Evolutionary conservation across 2,888 invertebrate genomes (phyloP), one percentile per base, ranked within the genome.

Genomic region (Escarpia spicata): DNA sequence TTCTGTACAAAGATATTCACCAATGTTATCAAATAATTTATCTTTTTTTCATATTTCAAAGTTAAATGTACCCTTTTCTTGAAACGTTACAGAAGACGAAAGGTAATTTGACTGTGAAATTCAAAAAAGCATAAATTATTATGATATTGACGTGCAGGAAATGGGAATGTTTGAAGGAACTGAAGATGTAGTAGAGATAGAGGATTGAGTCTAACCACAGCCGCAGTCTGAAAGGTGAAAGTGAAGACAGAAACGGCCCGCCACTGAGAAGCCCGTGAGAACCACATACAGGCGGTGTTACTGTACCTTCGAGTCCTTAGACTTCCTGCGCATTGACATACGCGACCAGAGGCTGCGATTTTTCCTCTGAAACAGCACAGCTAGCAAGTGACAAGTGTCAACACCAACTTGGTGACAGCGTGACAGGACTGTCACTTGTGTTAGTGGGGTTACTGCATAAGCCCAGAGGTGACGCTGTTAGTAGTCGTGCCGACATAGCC

Each of bases 311-410:
- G 75, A 26, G 45, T 93, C 92, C 91, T 94, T 93, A 37, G 93
- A 94, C 92, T 94, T 94, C 92, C 93, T 93, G 43, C 94, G 93
- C n/a, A 94, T 31, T 12, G 94, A 94, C 93, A 94, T 93, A 19
- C 94, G 94, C 45, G 93, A 94, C 94, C 94, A 94, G 37, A 94
- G 75, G 26, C 75, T 75, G 75, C 75, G 75, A 75, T 75, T 75
- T 75, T 75, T 75, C 26, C 75, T 75, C 75, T 75, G 75, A 75
- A 75, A 75, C 75, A 75, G 75, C 75, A 75, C 75, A n/a, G 4
- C 75, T 75, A 75, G 75, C 75, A 75, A 75, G 75, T 75, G 75
- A 75, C 75, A 75, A 75, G 75, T 75, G 75, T 75, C 75, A 4
- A 75, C 75, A 26, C 75, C 75, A 75, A 52, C 75, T 19, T 6